Evolutionary conservation across 2,888 invertebrate species (phyloP).

Genomic region (Cyrtodaria siliqua): DNA sequence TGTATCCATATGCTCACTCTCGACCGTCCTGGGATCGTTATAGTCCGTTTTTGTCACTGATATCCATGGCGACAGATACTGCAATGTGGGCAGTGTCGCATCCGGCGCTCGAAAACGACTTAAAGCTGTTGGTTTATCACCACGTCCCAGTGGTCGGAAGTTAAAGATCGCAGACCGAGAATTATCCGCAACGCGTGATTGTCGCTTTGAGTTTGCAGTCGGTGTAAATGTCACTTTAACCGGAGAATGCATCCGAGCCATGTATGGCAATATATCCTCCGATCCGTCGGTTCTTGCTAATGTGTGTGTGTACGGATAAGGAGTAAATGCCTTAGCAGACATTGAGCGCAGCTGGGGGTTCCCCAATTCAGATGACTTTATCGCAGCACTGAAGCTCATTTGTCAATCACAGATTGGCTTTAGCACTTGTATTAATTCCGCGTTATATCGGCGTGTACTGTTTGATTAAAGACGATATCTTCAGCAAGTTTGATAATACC

Average conservation of each 20-base stretch:
- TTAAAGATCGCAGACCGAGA: constrained; percentile 44
- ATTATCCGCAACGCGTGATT: constrained; percentile 47
- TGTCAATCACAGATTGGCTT: too few relatives aligned
- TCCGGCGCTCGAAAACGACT: constrained; percentile 45
- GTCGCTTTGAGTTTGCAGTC: constrained; percentile 23
- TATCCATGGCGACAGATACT: constrained; percentile 55
- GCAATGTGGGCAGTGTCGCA: constrained; percentile 48
- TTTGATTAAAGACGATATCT: too few relatives aligned
- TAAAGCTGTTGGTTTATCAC: constrained; percentile 23
- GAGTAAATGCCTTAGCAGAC: constrained; percentile 12
- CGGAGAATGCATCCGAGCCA: constrained; percentile 42
- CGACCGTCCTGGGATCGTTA: constrained; percentile 32
- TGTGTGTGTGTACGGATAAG: constrained; percentile 20
- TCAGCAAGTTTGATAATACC: too few relatives aligned
- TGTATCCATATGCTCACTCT: constrained; percentile 4
- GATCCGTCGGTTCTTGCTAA: neutral
- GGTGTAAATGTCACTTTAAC: constrained; percentile 52
- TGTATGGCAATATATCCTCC: constrained; percentile 50
- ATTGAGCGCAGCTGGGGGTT: neutral
- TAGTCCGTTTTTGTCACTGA: constrained; percentile 54
- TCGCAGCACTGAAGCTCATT: too few relatives aligned
- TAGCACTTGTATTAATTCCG: too few relatives aligned
- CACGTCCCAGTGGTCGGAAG: constrained; percentile 38
- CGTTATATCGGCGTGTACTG: too few relatives aligned
- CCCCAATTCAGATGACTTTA: neutral